Conservation (phyloP, 2,888 invertebrate species). For the Scelioninae gen. 2 region DNA sequence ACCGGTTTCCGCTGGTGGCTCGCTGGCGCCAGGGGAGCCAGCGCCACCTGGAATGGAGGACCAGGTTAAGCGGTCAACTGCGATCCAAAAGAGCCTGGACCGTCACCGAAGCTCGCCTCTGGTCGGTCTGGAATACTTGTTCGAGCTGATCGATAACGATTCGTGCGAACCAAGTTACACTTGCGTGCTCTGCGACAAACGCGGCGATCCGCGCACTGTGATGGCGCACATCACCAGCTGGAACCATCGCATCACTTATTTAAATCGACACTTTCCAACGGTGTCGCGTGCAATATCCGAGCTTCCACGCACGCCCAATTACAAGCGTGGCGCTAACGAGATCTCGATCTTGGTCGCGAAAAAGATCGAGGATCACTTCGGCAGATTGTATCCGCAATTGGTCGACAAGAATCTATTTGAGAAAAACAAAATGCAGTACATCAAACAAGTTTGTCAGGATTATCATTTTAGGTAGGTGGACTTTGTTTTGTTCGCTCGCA, state of each 20-base stretch:
- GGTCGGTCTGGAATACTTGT: slow-evolving; percentile 87
- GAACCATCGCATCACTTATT: slow-evolving; percentile 84
- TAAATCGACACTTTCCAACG: slow-evolving; percentile 81
- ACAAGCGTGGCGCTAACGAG: slow-evolving; percentile 74
- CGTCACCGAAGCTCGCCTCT: slow-evolving; percentile 77
- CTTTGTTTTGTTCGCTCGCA: background rate
- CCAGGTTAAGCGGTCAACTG: slow-evolving; percentile 76
- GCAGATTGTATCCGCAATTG: slow-evolving; percentile 81
- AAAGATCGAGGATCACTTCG: slow-evolving; percentile 85
- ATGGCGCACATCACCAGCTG: slow-evolving; percentile 87
- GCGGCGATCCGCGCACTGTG: slow-evolving; percentile 87
- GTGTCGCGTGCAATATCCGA: slow-evolving; percentile 79
- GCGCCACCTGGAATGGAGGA: slow-evolving; percentile 84
- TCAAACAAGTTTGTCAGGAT: slow-evolving; percentile 81
- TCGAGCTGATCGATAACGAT: slow-evolving; percentile 83
- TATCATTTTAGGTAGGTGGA: slow-evolving; percentile 79
- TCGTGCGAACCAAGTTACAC: slow-evolving; percentile 84
- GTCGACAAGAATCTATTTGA: slow-evolving; percentile 84
- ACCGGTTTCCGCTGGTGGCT: slow-evolving; percentile 62
- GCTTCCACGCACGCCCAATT: slow-evolving; percentile 79
- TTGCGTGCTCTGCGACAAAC: slow-evolving; percentile 87
- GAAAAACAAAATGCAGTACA: slow-evolving; percentile 77
- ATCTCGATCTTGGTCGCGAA: slow-evolving; percentile 78
- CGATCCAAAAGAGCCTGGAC: slow-evolving; percentile 78
- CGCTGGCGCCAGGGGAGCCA: slow-evolving; percentile 81